Conservation (phyloP, 2,113 vertebrate genomes). For the Dicentrarchus labrax region DNA sequence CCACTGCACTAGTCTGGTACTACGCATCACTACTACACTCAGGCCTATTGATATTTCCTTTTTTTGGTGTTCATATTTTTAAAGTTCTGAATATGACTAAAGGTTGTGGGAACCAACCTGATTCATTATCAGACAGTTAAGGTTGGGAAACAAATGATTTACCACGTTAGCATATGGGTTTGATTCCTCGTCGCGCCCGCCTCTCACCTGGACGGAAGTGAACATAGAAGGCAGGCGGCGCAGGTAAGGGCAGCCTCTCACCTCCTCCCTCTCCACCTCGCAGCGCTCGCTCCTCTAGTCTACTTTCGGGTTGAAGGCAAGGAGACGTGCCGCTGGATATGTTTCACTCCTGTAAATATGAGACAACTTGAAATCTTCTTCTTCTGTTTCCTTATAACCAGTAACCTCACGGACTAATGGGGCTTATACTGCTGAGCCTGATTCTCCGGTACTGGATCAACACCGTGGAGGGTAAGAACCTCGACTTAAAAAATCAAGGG, state of each 20-base stretch:
- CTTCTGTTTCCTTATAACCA: slow-evolving; percentile 84
- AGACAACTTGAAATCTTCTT: slow-evolving; percentile 67
- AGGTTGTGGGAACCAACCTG: not conserved
- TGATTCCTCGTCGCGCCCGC: slow-evolving; percentile 62
- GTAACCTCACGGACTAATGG: slow-evolving; percentile 94
- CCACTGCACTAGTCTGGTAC: too few species aligned
- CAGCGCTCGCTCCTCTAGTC: slow-evolving; percentile 2
- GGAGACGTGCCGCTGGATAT: slow-evolving; percentile 32
- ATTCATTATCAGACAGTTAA: not conserved
- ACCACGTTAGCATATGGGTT: not conserved
- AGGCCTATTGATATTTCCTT: not conserved
- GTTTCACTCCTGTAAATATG: slow-evolving; percentile 55
- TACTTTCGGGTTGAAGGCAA: slow-evolving; percentile 5
- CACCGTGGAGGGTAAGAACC: slow-evolving; percentile 91
- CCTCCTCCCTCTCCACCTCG: slow-evolving; percentile 35
- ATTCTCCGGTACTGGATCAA: slow-evolving; percentile 91
- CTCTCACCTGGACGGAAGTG: slow-evolving; percentile 95
- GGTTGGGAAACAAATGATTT: not conserved
- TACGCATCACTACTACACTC: not conserved
- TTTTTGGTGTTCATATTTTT: too few species aligned
- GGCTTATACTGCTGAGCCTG: slow-evolving; percentile 92
- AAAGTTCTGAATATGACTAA: not conserved
- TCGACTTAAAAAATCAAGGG: slow-evolving; percentile 6
- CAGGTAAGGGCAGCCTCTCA: slow-evolving; percentile 73
- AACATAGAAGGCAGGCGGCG: slow-evolving; percentile 72